Evolutionary conservation across 92 coral and sea anemone species (phyloP).

Genomic region (Porites divaricata): DNA sequence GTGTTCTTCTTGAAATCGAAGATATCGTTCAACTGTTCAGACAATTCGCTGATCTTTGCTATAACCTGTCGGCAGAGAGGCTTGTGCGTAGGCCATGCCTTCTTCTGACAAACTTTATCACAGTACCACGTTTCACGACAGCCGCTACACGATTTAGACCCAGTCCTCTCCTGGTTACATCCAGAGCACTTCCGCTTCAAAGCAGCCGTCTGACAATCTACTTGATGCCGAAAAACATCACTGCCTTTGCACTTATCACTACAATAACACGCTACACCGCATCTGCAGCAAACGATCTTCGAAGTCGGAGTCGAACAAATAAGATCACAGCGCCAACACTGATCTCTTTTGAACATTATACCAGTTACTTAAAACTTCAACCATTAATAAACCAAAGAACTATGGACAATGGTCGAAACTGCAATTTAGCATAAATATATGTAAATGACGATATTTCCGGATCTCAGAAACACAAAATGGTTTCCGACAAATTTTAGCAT

Average conservation of each 20-base stretch:
- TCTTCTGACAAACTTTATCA: slow-evolving; percentile 50
- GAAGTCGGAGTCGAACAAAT: neutral
- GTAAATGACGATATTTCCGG: neutral
- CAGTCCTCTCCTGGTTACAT: slow-evolving; percentile 33
- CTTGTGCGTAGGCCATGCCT: slow-evolving; percentile 62
- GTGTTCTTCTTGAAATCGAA: neutral
- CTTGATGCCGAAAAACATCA: slow-evolving; percentile 69
- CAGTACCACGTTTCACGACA: slow-evolving; percentile 74
- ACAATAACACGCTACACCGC: slow-evolving; percentile 67
- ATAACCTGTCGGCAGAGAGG: slow-evolving; percentile 48
- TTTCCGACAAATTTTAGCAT: slow-evolving; percentile 5
- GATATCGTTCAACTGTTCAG: neutral
- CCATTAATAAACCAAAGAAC: too few relatives aligned
- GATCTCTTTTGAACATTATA: slow-evolving; percentile 18
- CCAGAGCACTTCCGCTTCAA: slow-evolving; percentile 47
- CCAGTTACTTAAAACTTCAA: too few relatives aligned
- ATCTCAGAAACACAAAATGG: neutral
- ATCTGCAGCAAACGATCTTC: slow-evolving; percentile 19
- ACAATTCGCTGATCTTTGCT: slow-evolving; percentile 4
- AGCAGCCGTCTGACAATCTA: slow-evolving; percentile 60
- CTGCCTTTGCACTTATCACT: slow-evolving; percentile 55
- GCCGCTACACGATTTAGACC: slow-evolving; percentile 47
- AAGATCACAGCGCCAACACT: slow-evolving; percentile 44
- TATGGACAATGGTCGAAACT: too few relatives aligned
- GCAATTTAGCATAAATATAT: too few relatives aligned